Base-by-base conservation (phyloP, 2,888 invertebrate genomes). In the Keiferia lycopersicella region DNA sequence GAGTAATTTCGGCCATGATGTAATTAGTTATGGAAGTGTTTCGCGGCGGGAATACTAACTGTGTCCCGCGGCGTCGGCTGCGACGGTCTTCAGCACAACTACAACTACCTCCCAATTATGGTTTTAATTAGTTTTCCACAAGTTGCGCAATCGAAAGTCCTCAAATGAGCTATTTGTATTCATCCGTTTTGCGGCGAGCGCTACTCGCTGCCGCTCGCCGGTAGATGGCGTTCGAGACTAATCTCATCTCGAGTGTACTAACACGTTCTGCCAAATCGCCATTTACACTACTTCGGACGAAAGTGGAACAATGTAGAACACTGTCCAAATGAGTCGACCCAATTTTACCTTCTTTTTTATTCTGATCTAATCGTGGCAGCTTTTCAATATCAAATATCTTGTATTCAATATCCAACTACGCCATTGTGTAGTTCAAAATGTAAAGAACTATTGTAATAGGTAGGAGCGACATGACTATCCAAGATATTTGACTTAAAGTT, bases 271-370 rank as follows among this genome's bases (percentile, higher is more conserved):
- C 14, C 14, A 12, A 58, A 58, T 48, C 58, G 58, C 38, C 38
- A 14, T 30, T 34, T n/a, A 57, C 11, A 57, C 30, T 26, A 57
- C 57, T 57, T 41, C 7, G 41, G 14, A 41, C 41, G 12, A 41
- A 34, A 58, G n/a, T 16, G 16, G 30, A 58, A 22, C 26, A 16
- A 72, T 68, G 74, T 41, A 41, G n/a, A 41, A n/a, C 26, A 26
- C 41, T 41, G 41, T 41, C 41, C 41, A n/a, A 14, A 6, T 10
- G 34, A 34, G 8, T 34, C 10, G 34, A 34, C 34, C 34, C 10
- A 34, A 22, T 20, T 51, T 22, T 51, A 20, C 7, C 2, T 4
- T 34, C 10, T 8, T 56, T n/a, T 18, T 2, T 50, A 8, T 50
- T 50, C 12, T 12, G 16, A 12, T n/a, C 22, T 11, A 20, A 22